A percentile compares a stretch with the other conserved stretches of the same genome.
Conservation (phyloP, 2,113 vertebrate genomes). For the Oncorhynchus gorbuscha region DNA sequence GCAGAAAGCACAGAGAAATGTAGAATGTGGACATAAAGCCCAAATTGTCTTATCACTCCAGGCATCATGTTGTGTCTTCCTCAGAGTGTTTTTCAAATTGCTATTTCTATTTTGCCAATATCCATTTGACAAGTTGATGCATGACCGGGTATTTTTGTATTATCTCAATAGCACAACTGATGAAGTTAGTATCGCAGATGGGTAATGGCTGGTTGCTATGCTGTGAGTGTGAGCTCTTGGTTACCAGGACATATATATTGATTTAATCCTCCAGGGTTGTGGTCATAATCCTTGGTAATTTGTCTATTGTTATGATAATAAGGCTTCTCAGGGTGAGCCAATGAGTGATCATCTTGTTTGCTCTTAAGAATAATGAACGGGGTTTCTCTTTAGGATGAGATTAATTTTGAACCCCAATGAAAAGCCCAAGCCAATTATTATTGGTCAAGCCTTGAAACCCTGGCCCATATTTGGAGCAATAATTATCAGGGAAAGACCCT, state of each 20-base stretch:
- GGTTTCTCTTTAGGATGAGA: conserved; percentile 23
- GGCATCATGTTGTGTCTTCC: conserved; percentile 37
- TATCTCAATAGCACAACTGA: conserved; percentile 21
- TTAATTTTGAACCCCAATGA: conserved; percentile 62
- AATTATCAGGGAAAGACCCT: not conserved
- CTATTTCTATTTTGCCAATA: conserved; percentile 19
- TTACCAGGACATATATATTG: conserved; percentile 53
- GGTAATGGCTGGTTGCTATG: conserved; percentile 61
- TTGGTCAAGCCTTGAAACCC: conserved; percentile 29
- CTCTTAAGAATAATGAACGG: conserved; percentile 49
- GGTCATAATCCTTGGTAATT: conserved; percentile 47
- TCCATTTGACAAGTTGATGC: conserved; percentile 25
- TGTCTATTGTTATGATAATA: conserved; percentile 68
- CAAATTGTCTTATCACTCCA: not conserved
- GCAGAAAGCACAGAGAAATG: too few species aligned
- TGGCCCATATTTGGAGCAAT: not conserved
- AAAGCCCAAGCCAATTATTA: conserved; percentile 36
- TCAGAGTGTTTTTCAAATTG: not conserved
- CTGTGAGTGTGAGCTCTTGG: conserved; percentile 29
- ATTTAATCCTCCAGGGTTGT: conserved; percentile 55
- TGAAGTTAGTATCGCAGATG: conserved; percentile 16
- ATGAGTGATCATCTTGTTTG: conserved; percentile 53
- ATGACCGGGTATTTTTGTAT: conserved; percentile 26
- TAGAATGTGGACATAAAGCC: too few species aligned
- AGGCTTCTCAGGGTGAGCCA: conserved; percentile 43